Conservation (phyloP, 2,888 invertebrate genomes). For the Lasioglossum malachurum region DNA sequence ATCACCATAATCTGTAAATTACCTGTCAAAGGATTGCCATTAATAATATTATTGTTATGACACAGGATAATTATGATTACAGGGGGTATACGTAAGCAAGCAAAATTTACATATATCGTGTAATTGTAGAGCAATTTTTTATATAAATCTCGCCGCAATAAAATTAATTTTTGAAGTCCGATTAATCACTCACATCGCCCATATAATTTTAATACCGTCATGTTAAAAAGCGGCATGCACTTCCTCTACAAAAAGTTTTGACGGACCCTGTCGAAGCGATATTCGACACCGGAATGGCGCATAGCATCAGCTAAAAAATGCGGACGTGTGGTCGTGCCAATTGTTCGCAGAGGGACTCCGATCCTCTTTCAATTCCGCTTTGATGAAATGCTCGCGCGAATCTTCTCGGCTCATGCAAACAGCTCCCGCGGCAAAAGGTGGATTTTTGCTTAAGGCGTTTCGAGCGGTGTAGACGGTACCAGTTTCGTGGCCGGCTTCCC, state of each 20-base stretch:
- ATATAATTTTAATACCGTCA: neutral
- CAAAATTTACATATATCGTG: no score
- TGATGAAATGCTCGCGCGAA: neutral
- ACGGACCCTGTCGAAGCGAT: neutral
- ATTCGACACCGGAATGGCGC: neutral
- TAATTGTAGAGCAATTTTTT: no score
- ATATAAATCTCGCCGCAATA: neutral
- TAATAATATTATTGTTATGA: no score
- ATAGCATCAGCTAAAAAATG: neutral
- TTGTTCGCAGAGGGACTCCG: neutral
- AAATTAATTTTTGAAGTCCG: neutral
- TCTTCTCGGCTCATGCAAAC: neutral
- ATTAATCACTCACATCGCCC: neutral
- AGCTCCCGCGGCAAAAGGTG: neutral
- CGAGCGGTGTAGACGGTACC: neutral
- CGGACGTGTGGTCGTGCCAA: neutral
- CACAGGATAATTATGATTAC: no score
- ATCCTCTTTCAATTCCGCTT: neutral
- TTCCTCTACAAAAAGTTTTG: neutral
- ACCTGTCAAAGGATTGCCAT: no score
- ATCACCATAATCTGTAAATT: no score
- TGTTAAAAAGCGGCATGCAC: neutral
- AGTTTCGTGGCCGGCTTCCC: constrained; percentile 25
- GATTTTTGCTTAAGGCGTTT: neutral
- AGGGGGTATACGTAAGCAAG: no score